phyloP scores from a whole-genome alignment of 2,113 vertebrate genomes.

The Triplophysa tibetana region DNA sequence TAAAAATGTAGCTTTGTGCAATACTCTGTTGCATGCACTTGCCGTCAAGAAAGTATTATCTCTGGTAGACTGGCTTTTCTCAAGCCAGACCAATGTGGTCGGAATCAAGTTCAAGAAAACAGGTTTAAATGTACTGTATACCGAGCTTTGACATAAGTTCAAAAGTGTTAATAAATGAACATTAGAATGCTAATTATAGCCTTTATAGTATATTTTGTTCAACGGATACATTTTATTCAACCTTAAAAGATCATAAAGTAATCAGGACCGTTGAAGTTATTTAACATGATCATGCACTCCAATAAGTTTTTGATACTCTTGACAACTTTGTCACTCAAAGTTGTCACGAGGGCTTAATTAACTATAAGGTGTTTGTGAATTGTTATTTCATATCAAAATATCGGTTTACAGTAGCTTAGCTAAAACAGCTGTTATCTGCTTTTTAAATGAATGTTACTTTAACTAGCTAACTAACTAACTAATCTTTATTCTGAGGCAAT shows the following conservation, averaged over 20 bases:
- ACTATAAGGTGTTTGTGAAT: too few relatives aligned
- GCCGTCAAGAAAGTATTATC: background rate
- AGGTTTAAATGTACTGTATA: background rate
- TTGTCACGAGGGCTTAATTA: too few relatives aligned
- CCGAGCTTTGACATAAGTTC: background rate
- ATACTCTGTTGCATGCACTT: background rate
- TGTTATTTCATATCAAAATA: too few relatives aligned
- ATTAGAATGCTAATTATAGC: background rate
- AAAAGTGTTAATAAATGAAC: background rate
- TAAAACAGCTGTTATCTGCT: too few relatives aligned
- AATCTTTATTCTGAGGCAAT: too few relatives aligned
- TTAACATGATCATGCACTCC: background rate
- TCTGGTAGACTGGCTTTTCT: background rate
- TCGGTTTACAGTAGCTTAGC: too few relatives aligned
- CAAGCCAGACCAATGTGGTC: conserved; percentile 39
- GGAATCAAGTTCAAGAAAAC: conserved; percentile 38
- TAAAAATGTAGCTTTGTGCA: background rate
- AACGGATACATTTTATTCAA: too few relatives aligned
- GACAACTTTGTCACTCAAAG: too few relatives aligned
- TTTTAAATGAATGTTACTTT: too few relatives aligned
- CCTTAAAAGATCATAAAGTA: too few relatives aligned
- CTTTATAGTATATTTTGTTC: too few relatives aligned
- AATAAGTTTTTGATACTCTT: background rate
- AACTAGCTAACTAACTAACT: too few relatives aligned
- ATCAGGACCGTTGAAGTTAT: background rate